These are phyloP conservation scores for Phalacrocorax aristotelis DNA, from an alignment of 2,113 vertebrate genomes.

Conservation along the genomic window DNA sequence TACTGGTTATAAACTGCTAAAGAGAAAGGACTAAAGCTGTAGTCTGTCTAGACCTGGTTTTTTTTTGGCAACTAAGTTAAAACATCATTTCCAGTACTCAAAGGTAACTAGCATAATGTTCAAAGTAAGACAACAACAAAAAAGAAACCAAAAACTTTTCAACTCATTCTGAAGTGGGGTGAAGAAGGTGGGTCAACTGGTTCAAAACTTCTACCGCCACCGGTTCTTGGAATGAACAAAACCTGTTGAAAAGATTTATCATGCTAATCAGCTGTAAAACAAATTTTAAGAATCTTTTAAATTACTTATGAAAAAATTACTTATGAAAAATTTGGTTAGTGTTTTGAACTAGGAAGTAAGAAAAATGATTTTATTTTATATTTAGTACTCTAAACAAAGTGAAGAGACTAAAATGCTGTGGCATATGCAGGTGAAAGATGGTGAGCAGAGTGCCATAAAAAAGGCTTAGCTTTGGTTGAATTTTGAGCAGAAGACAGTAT, in stretches of 20 bases:
- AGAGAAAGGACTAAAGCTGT: background rate
- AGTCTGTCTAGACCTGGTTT: background rate
- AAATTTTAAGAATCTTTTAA: background rate
- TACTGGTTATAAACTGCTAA: background rate
- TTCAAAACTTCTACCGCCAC: background rate
- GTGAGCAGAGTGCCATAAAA: background rate
- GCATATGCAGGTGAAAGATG: background rate
- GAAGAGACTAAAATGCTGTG: background rate
- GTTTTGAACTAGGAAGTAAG: background rate
- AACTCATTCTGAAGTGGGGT: background rate
- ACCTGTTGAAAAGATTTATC: background rate
- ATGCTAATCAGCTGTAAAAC: background rate
- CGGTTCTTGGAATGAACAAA: background rate
- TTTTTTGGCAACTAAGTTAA: background rate
- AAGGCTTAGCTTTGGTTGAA: background rate
- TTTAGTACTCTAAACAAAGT: no score
- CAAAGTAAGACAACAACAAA: background rate
- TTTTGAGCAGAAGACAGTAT: background rate
- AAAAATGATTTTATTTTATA: background rate
- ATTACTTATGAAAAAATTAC: background rate
- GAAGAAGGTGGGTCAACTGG: background rate
- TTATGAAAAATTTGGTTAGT: background rate
- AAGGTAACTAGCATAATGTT: background rate
- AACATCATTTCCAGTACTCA: background rate
- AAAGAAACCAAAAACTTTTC: background rate